Base-by-base conservation (phyloP, 1,140 invertebrate species). In the Zaprionus davidi region DNA sequence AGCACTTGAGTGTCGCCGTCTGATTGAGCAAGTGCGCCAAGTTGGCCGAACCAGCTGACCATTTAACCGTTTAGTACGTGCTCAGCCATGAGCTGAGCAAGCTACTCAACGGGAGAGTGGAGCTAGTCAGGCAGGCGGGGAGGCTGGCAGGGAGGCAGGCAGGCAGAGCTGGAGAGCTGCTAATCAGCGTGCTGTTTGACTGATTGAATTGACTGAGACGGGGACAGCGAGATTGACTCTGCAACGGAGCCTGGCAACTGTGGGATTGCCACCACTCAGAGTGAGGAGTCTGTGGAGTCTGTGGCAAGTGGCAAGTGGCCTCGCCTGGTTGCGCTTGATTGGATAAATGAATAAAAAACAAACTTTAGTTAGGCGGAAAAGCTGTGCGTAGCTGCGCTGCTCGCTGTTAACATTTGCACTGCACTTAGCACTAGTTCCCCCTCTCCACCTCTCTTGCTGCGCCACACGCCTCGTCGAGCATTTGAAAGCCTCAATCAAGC, bases 401-500 rank as follows among this genome's bases (percentile, higher is more conserved):
- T 9, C 44, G 44, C 80, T 75, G 76, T 81, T 88, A 88, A 85
- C 81, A 88, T 88, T 88, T 90, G 85, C 85, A 90, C 86, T 90
- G 79, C 85, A 90, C 78, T 88, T 88, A 88, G 72, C 85, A 85
- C 78, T 76, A 22, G 9, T 15, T 2, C 9, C 36, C 38, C 28
- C 20, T 24, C 12, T 15, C 4, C 56, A 7, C 41, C 12, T 58
- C 62, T 44, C 53, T 15, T 5, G 3, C 74, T 73, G 57, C 65
- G 46, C 12, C 55, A 46, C 55, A 49, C 55, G 55, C 58, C 68
- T 71, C 17, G 46, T 34, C 64, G 31, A 38, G 20, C 78, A 81
- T 71, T 88, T 81, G 71, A 90, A 85, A 82, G 85, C 85, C 88
- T 90, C 85, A 90, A 90, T 90, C 85, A 90, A 75, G 53, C 49